Conservation (phyloP, 2,888 invertebrate genomes). For the Esperia sulphurella region DNA sequence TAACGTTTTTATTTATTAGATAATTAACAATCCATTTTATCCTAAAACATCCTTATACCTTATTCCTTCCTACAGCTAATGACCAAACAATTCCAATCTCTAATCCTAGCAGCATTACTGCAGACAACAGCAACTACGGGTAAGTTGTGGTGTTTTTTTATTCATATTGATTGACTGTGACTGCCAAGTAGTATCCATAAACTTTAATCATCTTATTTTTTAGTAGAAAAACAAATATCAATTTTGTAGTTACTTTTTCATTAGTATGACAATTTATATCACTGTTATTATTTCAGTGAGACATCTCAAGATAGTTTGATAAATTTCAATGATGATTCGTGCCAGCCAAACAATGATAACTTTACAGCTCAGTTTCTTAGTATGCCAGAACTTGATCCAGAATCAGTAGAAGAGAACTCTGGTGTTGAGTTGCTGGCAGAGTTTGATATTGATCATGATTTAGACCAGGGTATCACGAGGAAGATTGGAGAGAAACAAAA, state of each 20-base stretch:
- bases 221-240: too few relatives aligned
- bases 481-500: conserved; percentile 36
- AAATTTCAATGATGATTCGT: conserved; percentile 45
- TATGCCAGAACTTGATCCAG: conserved; percentile 63
- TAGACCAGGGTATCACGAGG: conserved; percentile 41
- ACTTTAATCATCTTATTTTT: too few relatives aligned
- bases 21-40: not conserved
- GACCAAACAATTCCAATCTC: conserved; percentile 9
- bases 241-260: too few relatives aligned
- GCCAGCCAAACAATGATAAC: conserved; percentile 45
- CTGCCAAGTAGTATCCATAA: too few relatives aligned
- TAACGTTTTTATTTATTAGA: too few relatives aligned
- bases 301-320: conserved; percentile 42
- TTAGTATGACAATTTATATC: not conserved
- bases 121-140: conserved; percentile 12
- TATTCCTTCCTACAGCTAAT: conserved; percentile 25
- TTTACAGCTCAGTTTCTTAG: conserved; percentile 54
- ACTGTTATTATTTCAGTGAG: conserved; percentile 34
- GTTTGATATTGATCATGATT: conserved; percentile 58
- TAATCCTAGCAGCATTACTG: conserved; percentile 6
- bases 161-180: too few relatives aligned
- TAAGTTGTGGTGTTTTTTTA: conserved; percentile 8
- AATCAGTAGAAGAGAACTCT: conserved; percentile 31
- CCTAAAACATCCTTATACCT: conserved; percentile 4
- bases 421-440: conserved; percentile 58